Conservation (phyloP, 2,113 vertebrate species). For the Regulus satrapa region DNA sequence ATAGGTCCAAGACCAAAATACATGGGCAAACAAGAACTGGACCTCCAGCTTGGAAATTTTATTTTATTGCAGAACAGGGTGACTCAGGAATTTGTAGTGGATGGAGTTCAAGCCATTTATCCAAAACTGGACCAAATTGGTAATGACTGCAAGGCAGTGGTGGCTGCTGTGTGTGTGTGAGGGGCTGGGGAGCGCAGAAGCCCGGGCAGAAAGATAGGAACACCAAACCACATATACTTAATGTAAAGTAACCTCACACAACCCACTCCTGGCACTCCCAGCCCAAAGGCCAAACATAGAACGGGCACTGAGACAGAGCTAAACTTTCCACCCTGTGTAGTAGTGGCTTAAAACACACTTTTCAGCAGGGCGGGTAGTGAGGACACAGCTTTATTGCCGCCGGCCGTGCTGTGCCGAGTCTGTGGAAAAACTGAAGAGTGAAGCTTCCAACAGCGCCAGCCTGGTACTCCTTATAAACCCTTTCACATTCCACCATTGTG, state of each 20-base stretch:
- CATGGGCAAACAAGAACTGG: background rate
- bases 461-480: constrained; percentile 19
- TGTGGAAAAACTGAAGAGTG: constrained; percentile 55
- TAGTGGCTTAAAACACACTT: background rate
- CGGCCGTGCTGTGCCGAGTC: background rate
- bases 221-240: fast-evolving
- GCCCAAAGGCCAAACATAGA: constrained; percentile 13
- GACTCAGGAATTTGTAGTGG: constrained; percentile 25
- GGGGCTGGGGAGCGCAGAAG: background rate
- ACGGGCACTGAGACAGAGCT: background rate
- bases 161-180: background rate
- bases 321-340: constrained; percentile 39
- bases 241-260: constrained; percentile 16
- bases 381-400: background rate
- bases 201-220: background rate
- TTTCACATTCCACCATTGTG: background rate
- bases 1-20: background rate
- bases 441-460: background rate
- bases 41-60: background rate
- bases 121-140: background rate
- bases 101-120: background rate
- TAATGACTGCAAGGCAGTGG: background rate
- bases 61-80: constrained; percentile 1
- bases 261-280: background rate
- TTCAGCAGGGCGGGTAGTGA: background rate